phyloP scores from a whole-genome alignment of 2,888 invertebrate species.

The Parnassius orleans region DNA sequence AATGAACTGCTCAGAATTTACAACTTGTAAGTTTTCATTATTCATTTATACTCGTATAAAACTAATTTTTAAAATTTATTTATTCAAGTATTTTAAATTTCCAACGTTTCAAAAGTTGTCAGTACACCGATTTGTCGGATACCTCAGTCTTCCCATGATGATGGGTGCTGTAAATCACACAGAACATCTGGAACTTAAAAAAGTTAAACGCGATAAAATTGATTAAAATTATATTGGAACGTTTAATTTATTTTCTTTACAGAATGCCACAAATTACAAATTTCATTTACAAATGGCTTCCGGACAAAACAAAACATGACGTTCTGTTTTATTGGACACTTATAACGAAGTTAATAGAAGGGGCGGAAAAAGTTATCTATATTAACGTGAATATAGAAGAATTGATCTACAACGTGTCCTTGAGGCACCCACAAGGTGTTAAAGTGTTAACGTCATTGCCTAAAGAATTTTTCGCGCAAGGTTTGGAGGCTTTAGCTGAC shows the following conservation, averaged over 20 bases:
- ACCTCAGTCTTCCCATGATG: too few relatives aligned
- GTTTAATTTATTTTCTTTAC: slow-evolving; percentile 32
- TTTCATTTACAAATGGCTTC: slow-evolving; percentile 56
- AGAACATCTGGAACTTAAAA: too few relatives aligned
- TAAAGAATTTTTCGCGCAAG: slow-evolving; percentile 50
- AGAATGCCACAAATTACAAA: slow-evolving; percentile 60
- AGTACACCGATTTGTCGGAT: too few relatives aligned
- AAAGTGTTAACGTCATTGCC: slow-evolving; percentile 53
- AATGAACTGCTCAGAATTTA: too few relatives aligned
- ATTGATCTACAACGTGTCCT: slow-evolving; percentile 60
- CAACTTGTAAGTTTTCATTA: too few relatives aligned
- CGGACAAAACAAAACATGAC: slow-evolving; percentile 54
- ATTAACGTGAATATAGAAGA: slow-evolving; percentile 68
- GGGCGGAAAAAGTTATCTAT: slow-evolving; percentile 54
- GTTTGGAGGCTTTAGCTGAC: slow-evolving; percentile 68
- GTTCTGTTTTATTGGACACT: slow-evolving; percentile 66
- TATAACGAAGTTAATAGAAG: slow-evolving; percentile 62
- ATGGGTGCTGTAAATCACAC: too few relatives aligned
- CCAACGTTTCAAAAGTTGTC: too few relatives aligned
- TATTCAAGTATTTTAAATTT: too few relatives aligned
- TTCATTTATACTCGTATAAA: too few relatives aligned
- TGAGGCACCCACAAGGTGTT: slow-evolving; percentile 60
- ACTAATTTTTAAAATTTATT: too few relatives aligned
- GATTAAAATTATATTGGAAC: too few relatives aligned
- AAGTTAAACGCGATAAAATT: too few relatives aligned